Base-by-base conservation (phyloP, 2,797 vertebrate species). In the Poeciliopsis infans region DNA sequence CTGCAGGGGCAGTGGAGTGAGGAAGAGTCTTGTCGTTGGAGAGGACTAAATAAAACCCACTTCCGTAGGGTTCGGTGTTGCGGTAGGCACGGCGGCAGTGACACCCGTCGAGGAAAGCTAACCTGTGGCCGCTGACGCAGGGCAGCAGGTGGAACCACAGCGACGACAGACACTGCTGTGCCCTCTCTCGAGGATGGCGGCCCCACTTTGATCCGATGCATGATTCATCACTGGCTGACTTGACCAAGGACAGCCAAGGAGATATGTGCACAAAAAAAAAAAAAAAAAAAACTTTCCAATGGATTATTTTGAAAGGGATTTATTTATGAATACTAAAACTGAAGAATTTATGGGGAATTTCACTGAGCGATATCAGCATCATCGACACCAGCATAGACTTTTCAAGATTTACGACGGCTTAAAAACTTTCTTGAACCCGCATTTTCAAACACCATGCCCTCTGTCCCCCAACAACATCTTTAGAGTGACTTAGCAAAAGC, bases 1-100 rank as follows among this genome's bases (percentile, higher is more conserved):
- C 94, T 96, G 95, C 85, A n/a, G 87, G 93, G 83, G 88, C 93
- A 93, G 75, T 86, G 93, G 90, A 94, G 95, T 94, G 95, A 89
- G 83, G 92, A 93, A 81, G 91, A 90, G 79, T 85, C 89, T 88
- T 90, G 91, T 92, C 91, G 83, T 90, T 74, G 70, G 83, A 89
- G 79, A 86, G 89, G 86, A 90, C 92, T 94, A 94, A 96, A 93
- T 94, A 95, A 94, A 94, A 93, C 86, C 87, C 88, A 92, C 87
- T 90, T 87, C 78, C 72, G 61, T 28, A n/a, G 79, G 79, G 53
- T 82, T 83, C 77, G 78, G 81, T 81, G 75, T 86, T 77, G 79
- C 72, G 53, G 69, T 23, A 76, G 83, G 86, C 86, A 79, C 20
- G 47, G 47, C 84, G 18, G 77, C 5, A n/a, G 74, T 84, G 86